A percentile compares a stretch with the other conserved stretches of the same genome.
Evolutionary conservation across 2,797 vertebrate species (phyloP).

Genomic region (Mastacembelus armatus): DNA sequence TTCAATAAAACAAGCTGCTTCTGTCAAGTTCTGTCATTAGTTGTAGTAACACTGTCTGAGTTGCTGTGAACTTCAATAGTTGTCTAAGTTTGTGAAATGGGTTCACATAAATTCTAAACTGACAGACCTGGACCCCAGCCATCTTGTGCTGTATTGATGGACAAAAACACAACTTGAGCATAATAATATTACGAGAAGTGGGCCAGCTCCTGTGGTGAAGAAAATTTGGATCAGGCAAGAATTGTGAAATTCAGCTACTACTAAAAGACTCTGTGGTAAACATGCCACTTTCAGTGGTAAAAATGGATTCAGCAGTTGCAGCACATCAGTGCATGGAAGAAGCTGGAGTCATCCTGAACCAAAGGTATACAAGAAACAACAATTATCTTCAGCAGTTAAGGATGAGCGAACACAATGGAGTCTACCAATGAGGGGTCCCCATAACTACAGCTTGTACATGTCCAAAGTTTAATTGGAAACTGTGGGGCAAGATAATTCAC

Average conservation of each 20-base stretch:
- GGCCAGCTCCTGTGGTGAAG: slow-evolving; percentile 46
- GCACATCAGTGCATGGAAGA: slow-evolving; percentile 50
- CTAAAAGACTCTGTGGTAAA: slow-evolving; percentile 36
- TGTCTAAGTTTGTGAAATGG: slow-evolving; percentile 24
- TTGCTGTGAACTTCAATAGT: too few relatives aligned
- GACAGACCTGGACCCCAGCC: slow-evolving; percentile 38
- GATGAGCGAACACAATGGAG: slow-evolving; percentile 74
- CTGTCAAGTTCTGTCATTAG: slow-evolving; percentile 27
- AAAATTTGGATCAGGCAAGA: slow-evolving; percentile 25
- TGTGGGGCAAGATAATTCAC: slow-evolving; percentile 78
- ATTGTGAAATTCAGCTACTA: slow-evolving; percentile 35
- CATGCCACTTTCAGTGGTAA: slow-evolving; percentile 34
- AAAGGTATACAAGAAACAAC: slow-evolving; percentile 73
- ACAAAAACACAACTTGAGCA: slow-evolving; percentile 53
- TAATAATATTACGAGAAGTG: slow-evolving; percentile 57
- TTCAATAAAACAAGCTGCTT: slow-evolving; percentile 1
- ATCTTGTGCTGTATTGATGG: slow-evolving; percentile 27
- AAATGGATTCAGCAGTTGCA: slow-evolving; percentile 57
- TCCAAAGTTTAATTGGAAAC: slow-evolving; percentile 80
- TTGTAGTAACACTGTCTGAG: slow-evolving; percentile 18
- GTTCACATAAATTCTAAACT: slow-evolving; percentile 42
- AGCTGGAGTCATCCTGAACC: slow-evolving; percentile 57
- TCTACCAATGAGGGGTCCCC: slow-evolving; percentile 64
- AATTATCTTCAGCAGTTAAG: slow-evolving; percentile 80
- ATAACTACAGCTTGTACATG: slow-evolving; percentile 76